Evolutionary conservation across 2,113 vertebrate species (phyloP).

Genomic region (Struthidea cinerea): DNA sequence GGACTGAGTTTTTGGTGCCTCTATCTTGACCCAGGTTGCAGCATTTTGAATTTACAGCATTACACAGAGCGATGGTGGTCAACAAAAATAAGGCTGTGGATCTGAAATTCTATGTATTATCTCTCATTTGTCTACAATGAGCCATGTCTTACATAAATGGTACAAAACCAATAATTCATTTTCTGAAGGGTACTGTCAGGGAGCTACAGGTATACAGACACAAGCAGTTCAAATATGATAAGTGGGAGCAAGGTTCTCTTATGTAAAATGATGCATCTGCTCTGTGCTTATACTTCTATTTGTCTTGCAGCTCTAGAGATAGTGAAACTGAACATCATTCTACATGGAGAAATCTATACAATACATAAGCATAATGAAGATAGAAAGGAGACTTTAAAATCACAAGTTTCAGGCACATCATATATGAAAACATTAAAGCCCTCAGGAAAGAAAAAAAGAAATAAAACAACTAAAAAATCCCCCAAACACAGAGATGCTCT

Average conservation of each 20-base stretch:
- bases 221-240: background rate
- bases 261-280: constrained; percentile 31
- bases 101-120: background rate
- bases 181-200: background rate
- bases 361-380: background rate
- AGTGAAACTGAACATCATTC: background rate
- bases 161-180: background rate
- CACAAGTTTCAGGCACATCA: background rate
- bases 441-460: background rate
- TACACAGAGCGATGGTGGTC: background rate
- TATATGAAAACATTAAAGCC: background rate
- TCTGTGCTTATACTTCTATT: constrained; percentile 21
- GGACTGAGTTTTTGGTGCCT: background rate
- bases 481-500: background rate
- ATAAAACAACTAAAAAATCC: background rate
- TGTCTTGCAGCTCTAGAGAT: background rate
- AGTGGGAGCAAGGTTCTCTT: background rate
- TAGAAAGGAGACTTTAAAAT: background rate
- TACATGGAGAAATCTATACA: background rate
- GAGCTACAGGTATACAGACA: constrained; percentile 38
- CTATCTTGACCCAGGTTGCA: background rate
- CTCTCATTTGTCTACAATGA: background rate
- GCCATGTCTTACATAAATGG: background rate
- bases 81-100: background rate
- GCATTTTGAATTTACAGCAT: background rate